Percentiles rank a stretch among this genome's conserved stretches.
These are phyloP conservation scores for Muschampia plurimacula DNA, from an alignment of 2,888 invertebrate genomes.

Conservation along the genomic window DNA sequence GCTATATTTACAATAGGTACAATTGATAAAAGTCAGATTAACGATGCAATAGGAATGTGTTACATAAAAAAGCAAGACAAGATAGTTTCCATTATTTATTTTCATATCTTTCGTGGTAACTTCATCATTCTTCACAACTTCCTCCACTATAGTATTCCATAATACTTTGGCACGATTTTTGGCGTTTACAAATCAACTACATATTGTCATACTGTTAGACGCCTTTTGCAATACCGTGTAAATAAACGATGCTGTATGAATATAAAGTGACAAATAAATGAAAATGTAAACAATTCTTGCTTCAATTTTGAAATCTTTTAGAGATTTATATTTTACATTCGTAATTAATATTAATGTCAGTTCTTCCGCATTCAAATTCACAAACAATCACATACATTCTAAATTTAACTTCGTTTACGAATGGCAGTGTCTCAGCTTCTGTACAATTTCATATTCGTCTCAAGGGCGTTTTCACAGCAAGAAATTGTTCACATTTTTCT, in stretches of 20 bases:
- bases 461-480: constrained; percentile 1
- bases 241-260: constrained; percentile 25
- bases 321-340: not conserved
- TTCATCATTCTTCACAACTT: constrained; percentile 49
- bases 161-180: constrained; percentile 77
- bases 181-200: constrained; percentile 58
- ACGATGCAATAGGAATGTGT: not conserved
- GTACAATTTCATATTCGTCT: not conserved
- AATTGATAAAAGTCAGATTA: too few species aligned
- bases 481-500: constrained; percentile 44
- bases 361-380: not conserved
- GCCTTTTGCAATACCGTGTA: constrained; percentile 26
- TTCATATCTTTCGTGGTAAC: constrained; percentile 68
- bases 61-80: constrained; percentile 47
- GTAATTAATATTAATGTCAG: not conserved
- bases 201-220: constrained; percentile 48
- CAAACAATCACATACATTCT: constrained; percentile 1
- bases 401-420: constrained; percentile 1
- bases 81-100: constrained; percentile 70
- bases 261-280: constrained; percentile 24
- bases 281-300: constrained; percentile 34
- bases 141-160: constrained; percentile 49
- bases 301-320: not conserved
- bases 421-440: constrained; percentile 25
- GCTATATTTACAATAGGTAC: too few species aligned